Base-by-base conservation (phyloP, 2,888 invertebrate species). In the Drosophila yooni region DNA sequence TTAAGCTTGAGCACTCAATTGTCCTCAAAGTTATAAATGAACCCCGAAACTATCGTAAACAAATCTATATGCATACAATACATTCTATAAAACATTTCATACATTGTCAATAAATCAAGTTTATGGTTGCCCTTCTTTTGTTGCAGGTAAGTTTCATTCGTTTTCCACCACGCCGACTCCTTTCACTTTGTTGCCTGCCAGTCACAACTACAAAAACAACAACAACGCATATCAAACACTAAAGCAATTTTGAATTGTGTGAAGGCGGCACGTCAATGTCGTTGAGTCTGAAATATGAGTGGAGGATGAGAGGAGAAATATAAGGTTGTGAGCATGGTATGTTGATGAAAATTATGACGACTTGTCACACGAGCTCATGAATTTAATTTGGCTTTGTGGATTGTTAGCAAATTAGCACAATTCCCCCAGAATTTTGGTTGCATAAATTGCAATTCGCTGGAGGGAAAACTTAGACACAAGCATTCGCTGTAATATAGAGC, bases 321-420 rank as follows among this genome's bases (percentile, higher is more conserved):
- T 38, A 38, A 29, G 56, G 56, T 38, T 11, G 27, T 5, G 27
- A 13, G 36, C 13, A 25, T 36, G 34, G 34, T 51, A 59, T 54
- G 68, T 53, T 68, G 61, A 56, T 68, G 76, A 61, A 85, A 90
- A 87, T 91, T 83, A 90, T 81, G 90, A 91, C 74, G 85, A 80
- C 91, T 90, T 90, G 91, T 90, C 90, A 90, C 91, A 89, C 89
- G 78, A 83, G 65, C 64, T 53, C 40, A 51, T 60, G 66, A 64
- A 71, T 60, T 70, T 62, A 65, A 68, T 79, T 87, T 72, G 59
- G 52, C 25, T 50, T 57, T 74, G 81, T 75, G 76, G 70, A 87
- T 85, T 88, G 89, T 90, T 90, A 81, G 82, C 88, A 76, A 91
- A 92, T 92, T 91, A 91, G 80, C 88, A 79, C 81, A 84, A 46